Evolutionary conservation across 2,113 vertebrate species (phyloP), one percentile per base, ranked within the genome.

Genomic region (Phalacrocorax aristotelis): DNA sequence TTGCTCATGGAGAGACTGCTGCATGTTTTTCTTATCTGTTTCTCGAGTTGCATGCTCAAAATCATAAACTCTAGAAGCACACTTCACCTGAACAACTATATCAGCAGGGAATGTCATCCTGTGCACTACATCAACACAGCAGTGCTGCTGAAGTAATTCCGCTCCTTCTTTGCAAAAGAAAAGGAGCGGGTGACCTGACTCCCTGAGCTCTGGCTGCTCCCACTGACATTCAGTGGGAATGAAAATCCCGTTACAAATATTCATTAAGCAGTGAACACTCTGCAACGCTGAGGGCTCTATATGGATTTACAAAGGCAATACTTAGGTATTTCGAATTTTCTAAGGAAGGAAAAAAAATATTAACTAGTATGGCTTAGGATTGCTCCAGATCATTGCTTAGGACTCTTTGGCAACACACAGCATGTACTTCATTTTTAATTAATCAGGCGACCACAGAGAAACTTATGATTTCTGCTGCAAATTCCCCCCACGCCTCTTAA

Each of bases 221-320:
- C 69, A 30, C 86, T n/a, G 75, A 61, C 64, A 36, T 30, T 32
- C 90, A 32, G 83, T 1, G 52, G 86, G 91, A 70, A 92, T 46
- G 78, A 75, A 95, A 95, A 95, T 86, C 91, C 82, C 62, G 70
- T 61, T 55, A 42, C 62, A 80, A 91, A 83, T 74, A 69, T 26
- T 77, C 66, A 66, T 82, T 80, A 80, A 69, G 79, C 55, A 72
- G 52, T 0, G 6, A 89, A 54, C 58, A 4, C 44, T 29, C 51
- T 44, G 92, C 72, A 89, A 11, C 19, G 27, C 74, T 25, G 79
- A 76, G 86, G 44, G 54, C 65, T 86, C 71, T 70, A 0, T 4
- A 18, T 16, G 36, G 21, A 14, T 51, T 87, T 70, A 42, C 49
- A 55, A 40, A 54, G 54, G 52, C 69, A 72, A 21, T 27, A 49